phyloP scores from a whole-genome alignment of 2,888 invertebrate genomes.

The Cephus runcator region DNA sequence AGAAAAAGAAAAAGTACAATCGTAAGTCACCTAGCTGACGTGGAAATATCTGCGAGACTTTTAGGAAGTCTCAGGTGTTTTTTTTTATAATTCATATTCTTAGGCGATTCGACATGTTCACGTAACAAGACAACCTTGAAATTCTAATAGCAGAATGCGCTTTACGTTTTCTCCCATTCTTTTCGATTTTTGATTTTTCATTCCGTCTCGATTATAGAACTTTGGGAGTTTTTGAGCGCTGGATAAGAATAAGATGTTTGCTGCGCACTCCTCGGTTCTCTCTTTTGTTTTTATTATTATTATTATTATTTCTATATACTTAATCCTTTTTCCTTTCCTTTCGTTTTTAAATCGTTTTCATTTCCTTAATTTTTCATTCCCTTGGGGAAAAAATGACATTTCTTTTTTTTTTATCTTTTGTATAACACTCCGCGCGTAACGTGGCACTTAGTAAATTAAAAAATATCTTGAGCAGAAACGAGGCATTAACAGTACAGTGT shows the following conservation, averaged over 20 bases:
- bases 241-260: neutral
- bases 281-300: conserved; percentile 2
- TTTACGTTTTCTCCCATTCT: neutral
- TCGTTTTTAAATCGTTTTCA: conserved; percentile 35
- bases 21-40: neutral
- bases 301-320: conserved; percentile 14
- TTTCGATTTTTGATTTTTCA: too few species aligned
- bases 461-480: conserved; percentile 40
- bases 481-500: conserved; percentile 26
- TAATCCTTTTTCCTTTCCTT: conserved; percentile 16
- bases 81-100: neutral
- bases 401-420: neutral
- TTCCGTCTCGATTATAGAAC: too few species aligned
- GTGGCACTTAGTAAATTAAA: conserved; percentile 38
- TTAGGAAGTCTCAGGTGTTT: neutral
- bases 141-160: neutral
- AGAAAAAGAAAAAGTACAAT: neutral
- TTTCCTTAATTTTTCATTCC: neutral
- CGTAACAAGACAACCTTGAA: neutral
- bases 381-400: neutral
- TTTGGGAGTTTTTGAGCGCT: neutral
- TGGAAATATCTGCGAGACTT: neutral
- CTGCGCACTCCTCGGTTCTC: conserved; percentile 3
- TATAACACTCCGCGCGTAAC: conserved; percentile 44
- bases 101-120: neutral